Conservation (phyloP, 1,140 invertebrate species). For the Megalonaias nervosa region DNA sequence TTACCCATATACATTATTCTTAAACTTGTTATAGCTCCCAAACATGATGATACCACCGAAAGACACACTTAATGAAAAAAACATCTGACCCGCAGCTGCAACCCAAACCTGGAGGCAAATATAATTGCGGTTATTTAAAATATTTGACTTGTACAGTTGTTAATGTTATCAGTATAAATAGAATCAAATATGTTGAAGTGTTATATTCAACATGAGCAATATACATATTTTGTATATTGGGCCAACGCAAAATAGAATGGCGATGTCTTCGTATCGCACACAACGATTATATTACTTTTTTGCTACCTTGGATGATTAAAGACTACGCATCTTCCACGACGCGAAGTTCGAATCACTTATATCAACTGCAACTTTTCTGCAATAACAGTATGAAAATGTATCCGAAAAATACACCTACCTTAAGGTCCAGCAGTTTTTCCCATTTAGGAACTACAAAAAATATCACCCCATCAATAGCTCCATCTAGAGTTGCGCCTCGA, state of each 20-base stretch:
- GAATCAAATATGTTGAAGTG: no score
- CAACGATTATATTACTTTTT: background rate
- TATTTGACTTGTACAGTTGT: no score
- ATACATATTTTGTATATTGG: background rate
- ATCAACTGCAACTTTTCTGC: background rate
- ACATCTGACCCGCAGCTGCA: constrained; percentile 91
- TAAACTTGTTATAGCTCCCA: constrained; percentile 93
- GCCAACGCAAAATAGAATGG: background rate
- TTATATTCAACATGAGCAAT: no score
- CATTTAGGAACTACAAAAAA: constrained; percentile 73
- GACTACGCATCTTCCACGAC: background rate
- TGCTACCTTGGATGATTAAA: background rate
- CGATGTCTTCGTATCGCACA: background rate
- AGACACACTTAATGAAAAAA: constrained; percentile 91
- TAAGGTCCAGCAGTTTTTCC: constrained; percentile 51
- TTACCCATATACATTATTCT: constrained; percentile 84
- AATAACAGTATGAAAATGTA: background rate
- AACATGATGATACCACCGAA: constrained; percentile 95
- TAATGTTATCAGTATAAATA: no score
- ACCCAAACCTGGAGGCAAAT: constrained; percentile 81
- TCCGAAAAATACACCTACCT: constrained; percentile 39
- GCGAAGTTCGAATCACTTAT: background rate
- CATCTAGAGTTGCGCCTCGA: constrained; percentile 85
- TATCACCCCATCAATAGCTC: constrained; percentile 83
- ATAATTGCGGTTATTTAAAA: no score